Evolutionary conservation across 2,888 invertebrate species (phyloP).

Genomic region (Stratiomys singularior): DNA sequence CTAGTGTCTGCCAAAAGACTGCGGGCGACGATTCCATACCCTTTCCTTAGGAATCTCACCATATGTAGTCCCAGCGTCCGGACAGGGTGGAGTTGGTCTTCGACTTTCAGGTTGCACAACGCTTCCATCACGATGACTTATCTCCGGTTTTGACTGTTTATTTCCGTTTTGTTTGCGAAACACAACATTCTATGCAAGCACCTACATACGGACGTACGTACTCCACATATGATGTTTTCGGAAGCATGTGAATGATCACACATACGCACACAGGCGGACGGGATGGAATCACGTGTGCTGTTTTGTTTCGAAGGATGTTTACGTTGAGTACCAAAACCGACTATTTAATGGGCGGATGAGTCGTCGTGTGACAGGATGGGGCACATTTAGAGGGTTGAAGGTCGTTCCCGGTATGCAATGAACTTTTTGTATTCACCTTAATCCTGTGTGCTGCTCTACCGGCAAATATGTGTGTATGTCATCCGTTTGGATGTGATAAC

Average conservation of each 20-base stretch:
- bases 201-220: not conserved
- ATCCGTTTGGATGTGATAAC: not conserved
- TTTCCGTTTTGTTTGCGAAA: conserved; percentile 41
- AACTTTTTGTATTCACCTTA: not conserved
- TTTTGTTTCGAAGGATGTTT: conserved; percentile 9
- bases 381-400: conserved; percentile 15
- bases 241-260: conserved; percentile 38
- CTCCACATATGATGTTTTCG: conserved; percentile 30
- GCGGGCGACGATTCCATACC: conserved; percentile 20
- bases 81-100: not conserved
- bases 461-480: not conserved
- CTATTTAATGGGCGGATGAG: conserved; percentile 36
- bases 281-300: conserved; percentile 42
- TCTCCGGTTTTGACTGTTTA: conserved; percentile 39
- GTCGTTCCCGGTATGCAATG: not conserved
- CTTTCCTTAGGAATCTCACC: not conserved
- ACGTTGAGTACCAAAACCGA: conserved; percentile 17
- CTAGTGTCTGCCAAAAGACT: conserved; percentile 36
- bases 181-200: not conserved
- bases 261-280: too few species aligned
- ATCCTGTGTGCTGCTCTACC: too few species aligned
- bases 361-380: not conserved
- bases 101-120: not conserved
- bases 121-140: conserved; percentile 36
- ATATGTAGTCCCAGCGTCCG: not conserved